Evolutionary conservation across 2,113 vertebrate species (phyloP), one percentile per base, ranked within the genome.

Genomic region (Ardeotis arabs): DNA sequence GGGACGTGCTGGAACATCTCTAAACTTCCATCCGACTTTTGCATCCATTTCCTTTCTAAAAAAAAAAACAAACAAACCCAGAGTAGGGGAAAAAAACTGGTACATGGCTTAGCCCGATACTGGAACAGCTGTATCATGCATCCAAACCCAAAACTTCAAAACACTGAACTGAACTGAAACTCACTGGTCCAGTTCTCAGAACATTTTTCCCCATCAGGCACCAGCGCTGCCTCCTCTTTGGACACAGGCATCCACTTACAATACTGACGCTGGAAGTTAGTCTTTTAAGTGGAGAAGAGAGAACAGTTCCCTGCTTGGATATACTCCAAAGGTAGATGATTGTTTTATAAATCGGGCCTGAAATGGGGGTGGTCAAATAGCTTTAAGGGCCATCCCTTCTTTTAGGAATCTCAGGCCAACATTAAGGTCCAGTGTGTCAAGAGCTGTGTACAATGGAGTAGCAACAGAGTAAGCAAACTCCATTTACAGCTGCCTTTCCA

Each of bases 241-340:
- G 73, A 58, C 29, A 20, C 1, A 1, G 41, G 27, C 3, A 0
- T 52, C 64, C 31, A 12, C 44, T 37, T 37, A 20, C 0, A 2
- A 6, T 58, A 20, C 37, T 8, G 39, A 27, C 53, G 41, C 45
- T 27, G 47, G 17, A 67, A 74, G 14, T 35, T 60, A 0, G 0
- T 53, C 23, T 53, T 66, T 59, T n/a, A 31, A n/a, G 29, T 21
- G 17, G 45, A 73, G 27, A 60, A 25, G 2, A 33, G 31, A 62
- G 35, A 75, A 56, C 12, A 23, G 23, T 59, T 83, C 50, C 37
- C 14, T 52, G 15, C 50, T 70, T 87, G 45, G 58, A 66, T 37
- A 50, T 15, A 14, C 23, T 45, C 35, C 50, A 82, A 45, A 87
- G 23, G 58, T 70, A 83, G 50, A 39, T 7, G 45, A 39, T 7